Evolutionary conservation across 2,888 invertebrate genomes (phyloP).

Genomic region (Rhagophthalmus giganteus): DNA sequence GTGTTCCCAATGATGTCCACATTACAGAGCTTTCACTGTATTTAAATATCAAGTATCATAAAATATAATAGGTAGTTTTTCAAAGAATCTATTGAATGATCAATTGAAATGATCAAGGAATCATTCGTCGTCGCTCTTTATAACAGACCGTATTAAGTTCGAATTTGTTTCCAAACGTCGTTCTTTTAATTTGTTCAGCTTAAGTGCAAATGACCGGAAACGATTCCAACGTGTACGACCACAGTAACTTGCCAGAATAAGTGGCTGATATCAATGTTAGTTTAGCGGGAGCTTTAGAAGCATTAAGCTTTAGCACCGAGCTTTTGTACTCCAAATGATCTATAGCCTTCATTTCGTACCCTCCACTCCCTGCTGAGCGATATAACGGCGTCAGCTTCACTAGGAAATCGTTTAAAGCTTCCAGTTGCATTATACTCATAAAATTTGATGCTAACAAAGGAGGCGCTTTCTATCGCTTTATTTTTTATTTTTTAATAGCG

Average conservation of each 20-base stretch:
- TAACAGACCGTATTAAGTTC: too few relatives aligned
- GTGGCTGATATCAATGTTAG: slow-evolving; percentile 20
- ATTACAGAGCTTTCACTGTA: background rate
- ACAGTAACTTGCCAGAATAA: slow-evolving; percentile 17
- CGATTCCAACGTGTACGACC: slow-evolving; percentile 12
- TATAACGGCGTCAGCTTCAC: slow-evolving; percentile 29
- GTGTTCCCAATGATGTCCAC: background rate
- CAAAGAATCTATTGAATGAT: too few relatives aligned
- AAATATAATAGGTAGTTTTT: background rate
- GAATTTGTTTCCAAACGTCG: too few relatives aligned
- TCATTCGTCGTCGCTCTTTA: too few relatives aligned
- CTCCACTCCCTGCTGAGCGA: slow-evolving; percentile 37
- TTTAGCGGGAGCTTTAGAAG: slow-evolving; percentile 26
- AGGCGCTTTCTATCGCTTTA: slow-evolving; percentile 4
- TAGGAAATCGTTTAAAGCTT: slow-evolving; percentile 40
- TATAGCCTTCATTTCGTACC: slow-evolving; percentile 49
- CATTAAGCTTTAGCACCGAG: slow-evolving; percentile 29
- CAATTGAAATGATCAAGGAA: too few relatives aligned
- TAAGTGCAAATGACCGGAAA: slow-evolving; percentile 16
- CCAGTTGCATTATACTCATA: slow-evolving; percentile 7
- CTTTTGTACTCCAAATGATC: slow-evolving; percentile 52
- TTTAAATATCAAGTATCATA: background rate
- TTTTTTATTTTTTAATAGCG: slow-evolving; percentile 1
- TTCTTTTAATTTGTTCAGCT: background rate
- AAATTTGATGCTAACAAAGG: slow-evolving; percentile 6